phyloP scores from a whole-genome alignment of 2,888 invertebrate species.

The Carterocephalus palaemon region DNA sequence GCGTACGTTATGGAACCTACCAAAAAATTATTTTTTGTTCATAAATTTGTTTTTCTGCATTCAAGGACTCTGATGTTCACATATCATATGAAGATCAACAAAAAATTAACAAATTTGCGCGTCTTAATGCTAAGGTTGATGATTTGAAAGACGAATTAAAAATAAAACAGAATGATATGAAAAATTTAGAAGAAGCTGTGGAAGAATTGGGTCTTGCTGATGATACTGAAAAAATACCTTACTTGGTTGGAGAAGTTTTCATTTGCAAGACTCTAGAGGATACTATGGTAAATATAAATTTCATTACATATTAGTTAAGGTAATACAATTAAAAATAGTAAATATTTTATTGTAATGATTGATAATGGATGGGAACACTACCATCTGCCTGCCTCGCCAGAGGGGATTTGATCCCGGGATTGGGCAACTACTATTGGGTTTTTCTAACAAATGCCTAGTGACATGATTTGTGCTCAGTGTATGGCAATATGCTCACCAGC shows the following conservation, averaged over 20 bases:
- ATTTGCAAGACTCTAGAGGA: slow-evolving; percentile 87
- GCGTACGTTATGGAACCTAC: background rate
- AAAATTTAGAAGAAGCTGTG: slow-evolving; percentile 94
- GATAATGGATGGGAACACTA: too few relatives aligned
- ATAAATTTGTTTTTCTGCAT: slow-evolving; percentile 26
- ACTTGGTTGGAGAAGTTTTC: slow-evolving; percentile 93
- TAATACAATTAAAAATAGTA: background rate
- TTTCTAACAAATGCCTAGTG: too few relatives aligned
- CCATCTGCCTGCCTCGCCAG: too few relatives aligned
- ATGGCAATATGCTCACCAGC: too few relatives aligned
- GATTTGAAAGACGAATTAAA: slow-evolving; percentile 93
- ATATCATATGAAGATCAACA: slow-evolving; percentile 98
- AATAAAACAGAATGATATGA: slow-evolving; percentile 91
- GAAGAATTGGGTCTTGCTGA: slow-evolving; percentile 91
- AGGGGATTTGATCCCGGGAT: too few relatives aligned
- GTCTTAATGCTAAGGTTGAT: slow-evolving; percentile 94
- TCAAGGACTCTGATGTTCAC: slow-evolving; percentile 92
- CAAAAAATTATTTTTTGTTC: background rate
- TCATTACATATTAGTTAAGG: background rate
- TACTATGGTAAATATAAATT: slow-evolving; percentile 80
- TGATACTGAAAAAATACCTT: slow-evolving; percentile 87
- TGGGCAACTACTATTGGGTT: too few relatives aligned
- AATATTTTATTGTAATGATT: background rate
- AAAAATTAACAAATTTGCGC: slow-evolving; percentile 97
- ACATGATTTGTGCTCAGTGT: too few relatives aligned